Evolutionary conservation across 2,113 vertebrate species (phyloP), one percentile per base, ranked within the genome.

Genomic region (Pteronura brasiliensis): DNA sequence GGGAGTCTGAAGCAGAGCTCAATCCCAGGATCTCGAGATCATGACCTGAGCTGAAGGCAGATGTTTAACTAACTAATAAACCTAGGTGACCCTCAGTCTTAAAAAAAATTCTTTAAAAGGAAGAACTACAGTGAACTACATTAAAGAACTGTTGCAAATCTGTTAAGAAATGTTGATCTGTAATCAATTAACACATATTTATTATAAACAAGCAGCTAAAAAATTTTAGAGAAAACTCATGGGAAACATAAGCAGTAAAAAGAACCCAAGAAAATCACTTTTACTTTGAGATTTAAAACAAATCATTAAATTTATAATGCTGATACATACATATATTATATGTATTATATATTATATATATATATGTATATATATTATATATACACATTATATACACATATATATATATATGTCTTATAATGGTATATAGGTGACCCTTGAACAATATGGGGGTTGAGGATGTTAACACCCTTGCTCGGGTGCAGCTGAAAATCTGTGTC

Each of bases 251-350:
- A 81, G 3, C 31, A 11, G 4, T 67, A 21, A 36, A 61, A 88
- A 87, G 29, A 34, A 31, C 76, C 21, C 23, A 93, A 65, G 72
- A 12, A 80, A 97, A 20, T 93, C 42, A 74, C 9, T 1, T 80
- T 88, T 18, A 90, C 65, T 90, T 90, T 93, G 69, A 91, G 44
- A 91, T 91, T 84, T 88, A 90, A 79, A 83, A 31, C 31, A 91
- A 93, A 47, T 13, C 29, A 72, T 65, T 96, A 49, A 7, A 25
- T 47, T 36, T 90, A 49, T 63, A 71, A 72, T 79, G 17, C 13
- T 76, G 20, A 25, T 34, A 76, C 42, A 42, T 65, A 63, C 82
- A 21, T 47, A 44, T 47, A 44, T n/a, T 4, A 36, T 81, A 84
- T 44, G 29, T 85, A 47, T 34, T 65, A 47, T 57, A n/a, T 81